A percentile compares a stretch with the other conserved stretches of the same genome.
Conservation (phyloP, 1,140 invertebrate genomes). For the Macrobrachium rosenbergii region DNA sequence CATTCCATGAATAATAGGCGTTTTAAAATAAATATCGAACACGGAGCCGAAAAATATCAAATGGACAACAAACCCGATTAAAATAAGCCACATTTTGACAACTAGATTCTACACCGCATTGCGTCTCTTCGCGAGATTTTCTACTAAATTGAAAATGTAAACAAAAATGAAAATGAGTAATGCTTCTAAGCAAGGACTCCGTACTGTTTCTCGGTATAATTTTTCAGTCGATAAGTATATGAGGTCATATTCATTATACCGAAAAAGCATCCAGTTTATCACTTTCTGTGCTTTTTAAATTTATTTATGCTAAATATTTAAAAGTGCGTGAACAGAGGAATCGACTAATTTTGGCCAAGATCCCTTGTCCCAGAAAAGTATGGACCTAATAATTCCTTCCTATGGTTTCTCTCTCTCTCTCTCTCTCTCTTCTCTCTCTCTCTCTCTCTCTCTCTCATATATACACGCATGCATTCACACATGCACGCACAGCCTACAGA, state of each 20-base stretch:
- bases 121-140: background rate
- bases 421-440: background rate
- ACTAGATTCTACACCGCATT: background rate
- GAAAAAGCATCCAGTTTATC: no score
- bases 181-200: no score
- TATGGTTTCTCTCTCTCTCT: background rate
- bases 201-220: no score
- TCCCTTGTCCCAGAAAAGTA: background rate
- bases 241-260: no score
- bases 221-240: no score
- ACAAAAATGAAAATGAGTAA: no score
- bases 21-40: constrained; percentile 79
- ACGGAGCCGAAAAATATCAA: constrained; percentile 75
- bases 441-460: background rate
- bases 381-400: background rate
- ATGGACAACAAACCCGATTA: constrained; percentile 72
- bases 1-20: constrained; percentile 74
- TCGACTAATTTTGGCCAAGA: no score
- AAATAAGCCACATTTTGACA: constrained; percentile 65
- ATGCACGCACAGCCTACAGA: background rate
- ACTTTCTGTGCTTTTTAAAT: no score
- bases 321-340: no score
- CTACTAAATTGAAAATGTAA: background rate
- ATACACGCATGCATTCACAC: background rate
- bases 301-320: no score